Percentiles rank a stretch among this genome's conserved stretches.
phyloP scores from a whole-genome alignment of 2,113 vertebrate genomes.

The Hemibagrus wyckioides region DNA sequence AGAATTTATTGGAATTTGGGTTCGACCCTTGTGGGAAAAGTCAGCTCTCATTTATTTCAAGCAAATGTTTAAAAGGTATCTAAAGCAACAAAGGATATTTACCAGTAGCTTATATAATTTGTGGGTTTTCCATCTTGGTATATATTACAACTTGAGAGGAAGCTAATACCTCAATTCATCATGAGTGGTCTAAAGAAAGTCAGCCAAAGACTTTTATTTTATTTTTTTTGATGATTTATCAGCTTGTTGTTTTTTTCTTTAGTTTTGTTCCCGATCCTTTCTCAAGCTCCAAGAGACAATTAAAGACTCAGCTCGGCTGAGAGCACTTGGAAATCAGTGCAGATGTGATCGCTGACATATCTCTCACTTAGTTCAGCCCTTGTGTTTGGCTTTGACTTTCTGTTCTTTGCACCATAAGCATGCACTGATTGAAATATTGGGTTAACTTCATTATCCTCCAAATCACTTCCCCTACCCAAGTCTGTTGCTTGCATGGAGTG shows the following conservation, averaged over 20 bases:
- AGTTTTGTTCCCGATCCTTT: not conserved
- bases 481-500: not conserved
- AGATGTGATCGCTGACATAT: not conserved
- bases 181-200: conserved; percentile 33
- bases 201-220: conserved; percentile 24
- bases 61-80: conserved; percentile 15
- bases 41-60: conserved; percentile 13
- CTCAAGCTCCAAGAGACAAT: not conserved
- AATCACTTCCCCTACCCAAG: not conserved
- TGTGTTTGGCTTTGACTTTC: not conserved
- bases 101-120: conserved; percentile 51
- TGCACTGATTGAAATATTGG: not conserved
- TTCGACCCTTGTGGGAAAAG: conserved; percentile 53
- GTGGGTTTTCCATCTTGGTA: conserved; percentile 54
- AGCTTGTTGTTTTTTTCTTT: not conserved
- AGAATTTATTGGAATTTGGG: conserved; percentile 54
- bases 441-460: not conserved
- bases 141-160: conserved; percentile 50
- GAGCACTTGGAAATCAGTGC: not conserved
- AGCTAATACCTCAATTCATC: conserved; percentile 46
- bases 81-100: conserved; percentile 48
- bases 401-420: not conserved
- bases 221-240: conserved; percentile 33
- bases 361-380: not conserved
- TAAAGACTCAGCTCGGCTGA: not conserved